Conservation (phyloP, 92 coral and sea anemone genomes). For the Epizoanthus ramosus region DNA sequence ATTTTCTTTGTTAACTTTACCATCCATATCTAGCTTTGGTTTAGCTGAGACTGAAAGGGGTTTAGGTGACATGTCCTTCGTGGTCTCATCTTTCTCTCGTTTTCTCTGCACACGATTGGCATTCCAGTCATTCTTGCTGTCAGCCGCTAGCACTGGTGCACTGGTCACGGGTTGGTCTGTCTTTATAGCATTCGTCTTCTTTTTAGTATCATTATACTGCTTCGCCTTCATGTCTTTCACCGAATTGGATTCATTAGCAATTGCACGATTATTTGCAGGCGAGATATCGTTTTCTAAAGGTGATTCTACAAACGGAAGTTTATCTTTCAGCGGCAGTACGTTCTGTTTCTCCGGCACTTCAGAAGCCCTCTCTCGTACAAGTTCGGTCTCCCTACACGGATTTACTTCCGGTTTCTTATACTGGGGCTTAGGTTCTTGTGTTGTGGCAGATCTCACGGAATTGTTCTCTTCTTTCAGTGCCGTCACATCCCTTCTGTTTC, state of each 20-base stretch:
- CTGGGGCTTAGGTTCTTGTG: neutral
- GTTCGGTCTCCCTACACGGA: neutral
- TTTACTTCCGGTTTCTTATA: neutral
- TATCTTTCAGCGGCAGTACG: neutral
- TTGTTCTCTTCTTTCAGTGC: neutral
- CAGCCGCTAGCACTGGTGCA: too few relatives aligned
- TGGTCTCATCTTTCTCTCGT: neutral
- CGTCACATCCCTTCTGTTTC: neutral
- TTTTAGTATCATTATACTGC: too few relatives aligned
- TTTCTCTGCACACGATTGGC: neutral
- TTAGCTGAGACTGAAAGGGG: neutral
- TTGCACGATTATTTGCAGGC: neutral
- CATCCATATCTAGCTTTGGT: neutral
- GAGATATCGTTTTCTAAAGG: neutral
- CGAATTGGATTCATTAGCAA: neutral
- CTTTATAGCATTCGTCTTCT: too few relatives aligned
- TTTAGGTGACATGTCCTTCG: neutral
- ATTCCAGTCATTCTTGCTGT: too few relatives aligned
- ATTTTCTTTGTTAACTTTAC: neutral
- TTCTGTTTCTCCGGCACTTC: conserved; percentile 2
- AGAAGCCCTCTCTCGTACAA: neutral
- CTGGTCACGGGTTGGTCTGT: too few relatives aligned
- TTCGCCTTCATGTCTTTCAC: too few relatives aligned
- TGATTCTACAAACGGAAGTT: neutral
- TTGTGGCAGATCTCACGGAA: neutral